Base-by-base conservation (phyloP, 2,888 invertebrate species). In the Andrena trimmerana region DNA sequence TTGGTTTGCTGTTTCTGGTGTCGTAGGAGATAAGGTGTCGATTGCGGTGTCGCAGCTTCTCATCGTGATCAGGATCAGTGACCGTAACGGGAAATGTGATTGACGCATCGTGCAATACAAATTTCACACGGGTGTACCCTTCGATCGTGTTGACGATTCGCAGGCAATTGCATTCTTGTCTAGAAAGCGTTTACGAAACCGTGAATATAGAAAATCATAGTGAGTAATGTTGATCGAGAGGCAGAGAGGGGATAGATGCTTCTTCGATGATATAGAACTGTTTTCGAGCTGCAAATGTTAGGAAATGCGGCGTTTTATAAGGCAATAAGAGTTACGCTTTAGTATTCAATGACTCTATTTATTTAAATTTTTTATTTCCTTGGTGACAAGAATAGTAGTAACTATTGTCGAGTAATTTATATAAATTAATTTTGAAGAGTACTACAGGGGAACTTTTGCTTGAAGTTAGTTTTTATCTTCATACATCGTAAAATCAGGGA, bases 161-260 rank as follows among this genome's bases (percentile, higher is more conserved):
- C 54, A 68, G 52, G 29, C 57, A 36, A 36, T 57, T 16, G 24
- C 29, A 27, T 29, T 36, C 72, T 57, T 50, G 57, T 48, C 27
- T 50, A 63, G 72, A 63, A 74, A n/a, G 5, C 36, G 65, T 74
- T 81, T 69, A 42, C n/a, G 54, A 66, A 65, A 48, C 48, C 57
- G 66, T 62, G 66, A 66, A 74, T 74, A 57, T 60, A 27, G 52
- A 59, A 59, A 31, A n/a, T 72, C 57, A 69, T 69, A 33, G 36
- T 63, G 57, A 59, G 48, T 65, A 54, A 73, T 52, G 50, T 78
- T 67, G 29, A 29, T 33, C 29, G 68, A 54, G 20, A 6, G 57
- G 60, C 42, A 36, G 31, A 20, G 20, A 63, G 72, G 57, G 72
- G 54, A 50, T 42, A 65, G 24, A 42, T 66, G 52, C 20, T 36